Evolutionary conservation across 2,797 vertebrate genomes (phyloP).

Genomic region (Premnoplex brunnescens): DNA sequence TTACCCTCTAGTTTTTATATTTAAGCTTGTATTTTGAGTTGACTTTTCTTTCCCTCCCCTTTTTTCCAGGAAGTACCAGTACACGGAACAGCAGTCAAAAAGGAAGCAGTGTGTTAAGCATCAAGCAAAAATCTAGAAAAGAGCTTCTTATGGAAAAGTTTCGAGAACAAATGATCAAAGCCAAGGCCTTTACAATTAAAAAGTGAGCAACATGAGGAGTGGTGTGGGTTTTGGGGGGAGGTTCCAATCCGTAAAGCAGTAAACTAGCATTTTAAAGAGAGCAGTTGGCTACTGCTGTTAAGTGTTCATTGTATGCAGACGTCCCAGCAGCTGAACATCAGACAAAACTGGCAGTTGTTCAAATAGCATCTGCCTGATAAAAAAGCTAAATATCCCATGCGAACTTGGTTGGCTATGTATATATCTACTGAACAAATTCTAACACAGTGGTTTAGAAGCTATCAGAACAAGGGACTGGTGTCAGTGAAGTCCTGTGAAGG

Average conservation of each 20-base stretch:
- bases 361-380: not conserved
- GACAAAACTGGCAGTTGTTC: not conserved
- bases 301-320: not conserved
- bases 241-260: not conserved
- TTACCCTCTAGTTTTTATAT: not conserved
- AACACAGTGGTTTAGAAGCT: not conserved
- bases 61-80: constrained; percentile 86
- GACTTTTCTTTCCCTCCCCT: not conserved
- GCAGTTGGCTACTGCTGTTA: not conserved
- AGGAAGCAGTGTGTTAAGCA: constrained; percentile 85
- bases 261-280: not conserved
- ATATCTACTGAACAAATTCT: not conserved
- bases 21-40: not conserved
- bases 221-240: not conserved
- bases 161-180: constrained; percentile 90
- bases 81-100: constrained; percentile 90
- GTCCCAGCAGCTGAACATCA: not conserved
- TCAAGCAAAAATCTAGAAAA: constrained; percentile 88
- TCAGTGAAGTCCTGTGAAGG: not conserved
- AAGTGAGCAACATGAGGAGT: constrained; percentile 76
- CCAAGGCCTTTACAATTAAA: constrained; percentile 86
- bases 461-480: not conserved
- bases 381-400: not conserved
- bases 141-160: constrained; percentile 92
- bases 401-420: not conserved